phyloP scores from a whole-genome alignment of 2,888 invertebrate species.

The Campoplex capitator region DNA sequence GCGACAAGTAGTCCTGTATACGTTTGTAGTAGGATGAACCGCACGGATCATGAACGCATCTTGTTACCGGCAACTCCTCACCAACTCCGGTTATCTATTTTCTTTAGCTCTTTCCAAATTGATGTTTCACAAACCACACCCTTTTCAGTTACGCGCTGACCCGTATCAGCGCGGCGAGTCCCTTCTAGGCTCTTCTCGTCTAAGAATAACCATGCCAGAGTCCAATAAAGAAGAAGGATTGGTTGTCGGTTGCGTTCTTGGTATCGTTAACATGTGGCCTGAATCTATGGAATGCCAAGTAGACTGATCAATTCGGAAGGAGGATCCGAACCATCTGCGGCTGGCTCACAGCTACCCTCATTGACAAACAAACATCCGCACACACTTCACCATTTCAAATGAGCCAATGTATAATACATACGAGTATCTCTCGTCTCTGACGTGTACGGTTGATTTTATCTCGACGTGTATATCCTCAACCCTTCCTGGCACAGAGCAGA shows the following conservation, averaged over 20 bases:
- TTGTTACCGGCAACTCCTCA: background rate
- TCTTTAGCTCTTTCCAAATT: background rate
- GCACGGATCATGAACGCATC: background rate
- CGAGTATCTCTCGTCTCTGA: slow-evolving; percentile 57
- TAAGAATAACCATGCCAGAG: background rate
- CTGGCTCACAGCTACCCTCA: slow-evolving; percentile 54
- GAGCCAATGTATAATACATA: slow-evolving; percentile 29
- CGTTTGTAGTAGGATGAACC: background rate
- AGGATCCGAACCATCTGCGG: slow-evolving; percentile 39
- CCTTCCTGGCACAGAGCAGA: slow-evolving; percentile 9
- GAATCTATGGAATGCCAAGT: slow-evolving; percentile 52
- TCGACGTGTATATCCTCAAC: slow-evolving; percentile 27
- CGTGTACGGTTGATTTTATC: slow-evolving; percentile 57
- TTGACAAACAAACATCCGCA: slow-evolving; percentile 59
- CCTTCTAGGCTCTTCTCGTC: background rate
- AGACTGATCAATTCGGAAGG: slow-evolving; percentile 51
- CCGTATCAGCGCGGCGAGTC: background rate
- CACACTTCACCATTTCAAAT: slow-evolving; percentile 38
- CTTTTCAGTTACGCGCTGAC: background rate
- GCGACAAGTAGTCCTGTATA: slow-evolving; percentile 20
- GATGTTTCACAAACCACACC: slow-evolving; percentile 5
- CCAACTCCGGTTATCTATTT: background rate
- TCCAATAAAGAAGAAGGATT: slow-evolving; percentile 18
- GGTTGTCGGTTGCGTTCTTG: slow-evolving; percentile 8
- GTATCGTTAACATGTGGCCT: slow-evolving; percentile 42